These are phyloP conservation scores for Betta splendens DNA, from an alignment of 2,797 vertebrate species.

Conservation along the genomic window DNA sequence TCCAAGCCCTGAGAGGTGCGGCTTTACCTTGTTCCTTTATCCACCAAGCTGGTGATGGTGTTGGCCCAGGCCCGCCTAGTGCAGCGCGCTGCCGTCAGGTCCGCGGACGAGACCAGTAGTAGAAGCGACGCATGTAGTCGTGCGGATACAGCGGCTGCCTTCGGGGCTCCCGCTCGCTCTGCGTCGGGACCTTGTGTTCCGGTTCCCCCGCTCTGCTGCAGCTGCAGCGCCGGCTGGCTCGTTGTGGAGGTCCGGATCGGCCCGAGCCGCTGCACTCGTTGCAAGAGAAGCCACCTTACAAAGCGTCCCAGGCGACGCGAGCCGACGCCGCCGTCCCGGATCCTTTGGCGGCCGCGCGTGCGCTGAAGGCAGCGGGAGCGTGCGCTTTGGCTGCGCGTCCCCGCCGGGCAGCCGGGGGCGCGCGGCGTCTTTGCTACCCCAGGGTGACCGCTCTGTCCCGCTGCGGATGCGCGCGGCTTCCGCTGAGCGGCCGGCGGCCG, in stretches of 20 bases:
- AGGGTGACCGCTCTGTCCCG: conserved; percentile 28
- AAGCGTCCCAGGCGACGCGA: conserved; percentile 73
- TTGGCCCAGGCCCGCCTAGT: conserved; percentile 91
- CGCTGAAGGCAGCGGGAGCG: conserved; percentile 77
- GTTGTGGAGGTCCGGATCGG: conserved; percentile 74
- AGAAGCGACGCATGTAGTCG: conserved; percentile 98
- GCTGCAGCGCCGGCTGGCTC: conserved; percentile 61
- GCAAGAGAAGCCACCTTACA: conserved; percentile 58
- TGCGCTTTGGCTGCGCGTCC: conserved; percentile 45
- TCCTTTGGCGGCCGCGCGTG: conserved; percentile 67
- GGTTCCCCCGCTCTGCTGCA: conserved; percentile 67
- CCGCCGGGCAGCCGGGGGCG: conserved; percentile 64
- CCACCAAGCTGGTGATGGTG: conserved; percentile 98
- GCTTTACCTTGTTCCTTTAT: conserved; percentile 97
- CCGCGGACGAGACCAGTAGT: conserved; percentile 91
- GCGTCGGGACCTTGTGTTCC: conserved; percentile 60
- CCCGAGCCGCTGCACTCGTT: conserved; percentile 32
- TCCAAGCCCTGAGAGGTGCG: no score
- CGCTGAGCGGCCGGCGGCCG: conserved; percentile 3
- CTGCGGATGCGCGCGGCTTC: conserved; percentile 27
- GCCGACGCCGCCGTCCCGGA: conserved; percentile 4
- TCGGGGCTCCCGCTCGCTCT: conserved; percentile 73
- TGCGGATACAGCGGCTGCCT: conserved; percentile 91
- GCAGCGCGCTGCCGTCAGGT: conserved; percentile 88
- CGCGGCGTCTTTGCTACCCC: conserved; percentile 65